A percentile compares a stretch with the other conserved stretches of the same genome.
phyloP scores from a whole-genome alignment of 2,113 vertebrate genomes.

The Rhinogobius similis region DNA sequence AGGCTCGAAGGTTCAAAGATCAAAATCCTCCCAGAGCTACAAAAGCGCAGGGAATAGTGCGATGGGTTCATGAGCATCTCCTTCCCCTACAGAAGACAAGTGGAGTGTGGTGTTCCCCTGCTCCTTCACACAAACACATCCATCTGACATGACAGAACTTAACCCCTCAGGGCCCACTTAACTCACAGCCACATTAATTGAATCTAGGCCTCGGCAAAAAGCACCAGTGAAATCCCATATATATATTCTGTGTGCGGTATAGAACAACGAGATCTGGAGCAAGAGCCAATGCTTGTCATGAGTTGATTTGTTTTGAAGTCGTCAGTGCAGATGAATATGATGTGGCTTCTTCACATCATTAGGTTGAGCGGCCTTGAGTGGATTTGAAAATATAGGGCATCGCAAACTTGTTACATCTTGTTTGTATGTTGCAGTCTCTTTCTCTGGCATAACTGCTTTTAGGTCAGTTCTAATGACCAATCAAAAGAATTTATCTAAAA shows the following conservation, averaged over 20 bases:
- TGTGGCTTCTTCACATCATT: slow-evolving; percentile 59
- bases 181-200: slow-evolving; percentile 67
- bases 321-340: slow-evolving; percentile 39
- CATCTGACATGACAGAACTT: slow-evolving; percentile 74
- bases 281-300: slow-evolving; percentile 38
- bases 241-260: slow-evolving; percentile 14
- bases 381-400: slow-evolving; percentile 50
- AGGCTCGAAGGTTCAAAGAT: slow-evolving; percentile 46
- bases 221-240: slow-evolving; percentile 38
- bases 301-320: slow-evolving; percentile 50
- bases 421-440: slow-evolving; percentile 12
- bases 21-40: slow-evolving; percentile 45
- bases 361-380: slow-evolving; percentile 51
- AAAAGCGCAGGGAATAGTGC: slow-evolving; percentile 49
- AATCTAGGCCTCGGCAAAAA: slow-evolving; percentile 54
- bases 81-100: slow-evolving; percentile 32
- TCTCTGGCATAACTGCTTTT: neutral
- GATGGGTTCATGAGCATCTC: slow-evolving; percentile 47
- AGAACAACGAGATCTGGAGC: slow-evolving; percentile 51
- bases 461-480: neutral
- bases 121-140: slow-evolving; percentile 66
- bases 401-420: slow-evolving; percentile 42
- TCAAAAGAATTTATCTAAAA: neutral
- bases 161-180: slow-evolving; percentile 73
- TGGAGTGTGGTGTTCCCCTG: slow-evolving; percentile 51